Evolutionary conservation across 2,888 invertebrate species (phyloP), one percentile per base, ranked within the genome.

Genomic region (Napeogenes sylphis): DNA sequence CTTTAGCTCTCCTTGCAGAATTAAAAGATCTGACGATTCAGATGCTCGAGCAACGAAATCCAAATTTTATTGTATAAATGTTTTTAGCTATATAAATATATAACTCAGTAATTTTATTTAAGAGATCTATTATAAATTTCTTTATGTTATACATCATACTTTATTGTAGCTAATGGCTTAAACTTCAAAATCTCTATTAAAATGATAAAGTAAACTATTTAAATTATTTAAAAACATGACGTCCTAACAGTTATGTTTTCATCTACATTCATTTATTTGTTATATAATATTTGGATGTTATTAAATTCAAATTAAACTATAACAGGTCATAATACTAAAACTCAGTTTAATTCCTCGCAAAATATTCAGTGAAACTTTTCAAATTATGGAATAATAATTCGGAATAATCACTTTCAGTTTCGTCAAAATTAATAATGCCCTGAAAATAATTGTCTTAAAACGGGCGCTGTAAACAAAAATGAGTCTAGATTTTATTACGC

Each of bases 401-500:
- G 58, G 58, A 68, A 68, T 70, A 69, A 69, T 68, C 67, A 61
- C 64, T 67, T 61, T 62, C 59, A 67, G 62, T 68, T 62, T 51
- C 62, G 59, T 65, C 62, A 68, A 71, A 71, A 64, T 64, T 68
- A 21, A 58, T 68, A 70, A 71, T 66, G 64, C 64, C 68, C 64
- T 62, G 63, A 65, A 68, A 70, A 71, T 72, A 74, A 73, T 71
- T 66, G 63, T 67, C 64, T 61, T 60, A 57, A 47, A 63, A 45
- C 58, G 62, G 21, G 60, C 46, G 21, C 51, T 56, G 60, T 67
- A 62, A 68, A 67, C 65, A 68, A 64, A 68, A 61, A 67, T 65
- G 57, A 47, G 35, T 62, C 62, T 14, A 57, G 56, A 61, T 63
- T 67, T 63, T 60, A 61, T 65, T 67, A 67, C 61, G 45, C 38